Evolutionary conservation across 2,888 invertebrate genomes (phyloP), one percentile per base, ranked within the genome.

Genomic region (Drosophila recens): DNA sequence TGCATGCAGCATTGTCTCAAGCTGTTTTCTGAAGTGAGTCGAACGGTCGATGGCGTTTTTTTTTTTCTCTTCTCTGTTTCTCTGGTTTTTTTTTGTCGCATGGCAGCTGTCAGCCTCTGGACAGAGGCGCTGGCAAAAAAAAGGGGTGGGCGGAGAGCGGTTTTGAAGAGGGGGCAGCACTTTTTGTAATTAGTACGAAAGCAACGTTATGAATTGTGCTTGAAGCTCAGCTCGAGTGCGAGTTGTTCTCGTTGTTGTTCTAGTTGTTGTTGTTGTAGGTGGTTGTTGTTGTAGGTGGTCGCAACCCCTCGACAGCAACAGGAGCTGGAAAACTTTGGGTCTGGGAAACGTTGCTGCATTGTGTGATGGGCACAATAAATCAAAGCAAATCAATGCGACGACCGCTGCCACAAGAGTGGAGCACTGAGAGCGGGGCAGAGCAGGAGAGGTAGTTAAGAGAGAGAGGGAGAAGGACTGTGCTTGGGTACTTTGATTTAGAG

Each of bases 351-450:
- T 66, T 54, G 79, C 54, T 68, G 83, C 71, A 77, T 77, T 72
- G 79, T 90, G 79, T 70, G 76, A 76, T 73, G 69, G 81, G 56
- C 68, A 91, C 91, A 91, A 91, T 90, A 91, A 91, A 91, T 91
- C 91, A 91, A 91, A 91, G 91, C 89, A 90, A 91, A 91, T 91
- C 91, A 91, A 91, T 87, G 87, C 86, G 63, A 72, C 72, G 78
- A 59, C 79, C 75, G 79, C 42, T 75, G 75, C 42, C 57, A 43
- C 48, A 11, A 43, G 61, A 75, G 77, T 71, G 66, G 59, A 45
- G 54, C 46, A 17, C 30, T 9, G 45, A 33, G 40, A 23, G 40
- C 30, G 8, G 9, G 46, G 15, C 30, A n/a, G 17, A 49, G 20
- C 10, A 13, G 27, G 27, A 17, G 42, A 17, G 13, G 3, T 43